Percentiles rank a stretch among this genome's conserved stretches.
Conservation (phyloP, 1,140 invertebrate species). For the Bombus picipes region DNA sequence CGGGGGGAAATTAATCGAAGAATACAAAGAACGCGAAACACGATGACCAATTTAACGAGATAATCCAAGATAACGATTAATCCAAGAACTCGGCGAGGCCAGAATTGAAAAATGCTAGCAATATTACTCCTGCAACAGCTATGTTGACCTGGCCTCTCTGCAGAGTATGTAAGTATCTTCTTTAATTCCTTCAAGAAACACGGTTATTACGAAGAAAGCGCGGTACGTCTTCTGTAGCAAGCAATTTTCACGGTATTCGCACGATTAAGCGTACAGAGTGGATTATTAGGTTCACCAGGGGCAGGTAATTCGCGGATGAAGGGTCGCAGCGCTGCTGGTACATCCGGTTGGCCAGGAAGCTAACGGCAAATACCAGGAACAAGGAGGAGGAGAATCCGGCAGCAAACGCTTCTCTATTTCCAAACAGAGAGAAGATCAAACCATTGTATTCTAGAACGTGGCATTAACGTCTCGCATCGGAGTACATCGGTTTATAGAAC, state of each 20-base stretch:
- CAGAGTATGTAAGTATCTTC: background rate
- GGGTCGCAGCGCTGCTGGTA: background rate
- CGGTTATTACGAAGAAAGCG: too few relatives aligned
- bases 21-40: too few relatives aligned
- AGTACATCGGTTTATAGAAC: conserved; percentile 53
- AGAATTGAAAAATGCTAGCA: too few relatives aligned
- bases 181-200: background rate
- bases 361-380: background rate
- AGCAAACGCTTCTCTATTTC: conserved; percentile 27
- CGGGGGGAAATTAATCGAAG: too few relatives aligned
- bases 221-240: background rate
- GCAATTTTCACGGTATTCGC: background rate
- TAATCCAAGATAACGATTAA: too few relatives aligned
- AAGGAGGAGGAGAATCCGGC: background rate
- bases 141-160: background rate
- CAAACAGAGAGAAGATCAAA: conserved; percentile 17
- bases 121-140: too few relatives aligned
- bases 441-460: conserved; percentile 25
- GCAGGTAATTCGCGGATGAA: background rate
- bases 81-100: too few relatives aligned
- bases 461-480: conserved; percentile 39
- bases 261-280: background rate
- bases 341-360: conserved; percentile 8
- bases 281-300: background rate
- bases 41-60: too few relatives aligned